Base-by-base conservation (phyloP, 2,113 vertebrate species). In the Microcebus jonahi region DNA sequence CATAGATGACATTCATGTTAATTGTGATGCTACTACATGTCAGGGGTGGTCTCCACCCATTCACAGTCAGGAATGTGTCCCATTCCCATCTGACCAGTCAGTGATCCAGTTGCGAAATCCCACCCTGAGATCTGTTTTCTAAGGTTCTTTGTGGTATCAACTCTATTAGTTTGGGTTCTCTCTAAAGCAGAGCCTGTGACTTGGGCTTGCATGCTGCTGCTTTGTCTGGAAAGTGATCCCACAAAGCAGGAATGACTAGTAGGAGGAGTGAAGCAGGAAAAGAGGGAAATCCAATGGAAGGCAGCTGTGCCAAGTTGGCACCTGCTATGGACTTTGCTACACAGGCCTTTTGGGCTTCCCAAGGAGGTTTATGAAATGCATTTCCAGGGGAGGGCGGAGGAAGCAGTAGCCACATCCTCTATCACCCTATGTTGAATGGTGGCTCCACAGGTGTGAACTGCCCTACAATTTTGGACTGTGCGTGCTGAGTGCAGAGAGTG, bases 401-500 rank as follows among this genome's bases (percentile, higher is more conserved):
- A 7, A 6, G 2, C 34, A 7, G 29, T 4, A 15, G 17, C 39
- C 34, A 57, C 1, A 29, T 36, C 63, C 27, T 6, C 23, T 6
- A n/a, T 42, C 67, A 15, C 8, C 29, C 27, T 2, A 1, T 7
- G 29, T 34, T 27, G 59, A 76, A 4, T 48, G 31, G 39, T 15
- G 14, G 27, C 27, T 31, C 76, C 57, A 36, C 17, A 17, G 29
- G 68, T 18, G 0, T 42, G 20, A 8, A 5, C 68, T 11, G 4
- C 9, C 65, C 45, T 50, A 12, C 25, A 8, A 0, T 50, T 71
- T 75, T 61, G 55, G 29, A 27, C 12, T 63, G 65, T n/a, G 36
- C 3, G 0, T 25, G 67, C 20, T 23, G 23, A 29, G 55, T 27
- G 1, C 17, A 45, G 9, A n/a, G 25, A 10, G 77, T 14, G 17